A percentile compares a stretch with the other conserved stretches of the same genome.
Conservation (phyloP, 1,140 invertebrate genomes). For the Holotrichia oblita region DNA sequence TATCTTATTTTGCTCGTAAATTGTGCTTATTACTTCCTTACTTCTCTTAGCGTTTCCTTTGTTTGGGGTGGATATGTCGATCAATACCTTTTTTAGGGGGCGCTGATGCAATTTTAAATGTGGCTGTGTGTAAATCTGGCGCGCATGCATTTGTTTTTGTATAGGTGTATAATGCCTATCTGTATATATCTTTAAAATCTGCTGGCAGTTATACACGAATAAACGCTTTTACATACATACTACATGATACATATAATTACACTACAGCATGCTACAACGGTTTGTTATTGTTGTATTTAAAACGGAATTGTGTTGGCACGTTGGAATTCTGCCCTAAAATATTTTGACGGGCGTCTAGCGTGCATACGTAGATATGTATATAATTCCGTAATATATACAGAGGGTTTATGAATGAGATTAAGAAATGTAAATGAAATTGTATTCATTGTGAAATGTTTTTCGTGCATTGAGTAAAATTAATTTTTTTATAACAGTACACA, state of each 20-base stretch:
- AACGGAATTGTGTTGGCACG: neutral
- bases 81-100: neutral
- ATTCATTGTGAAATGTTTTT: no score
- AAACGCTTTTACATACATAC: neutral
- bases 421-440: neutral
- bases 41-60: neutral
- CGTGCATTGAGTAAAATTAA: no score
- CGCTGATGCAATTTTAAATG: neutral
- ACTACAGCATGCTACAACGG: neutral
- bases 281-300: constrained; percentile 8
- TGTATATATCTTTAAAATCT: neutral
- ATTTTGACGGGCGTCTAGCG: neutral
- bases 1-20: neutral
- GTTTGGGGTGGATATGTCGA: neutral
- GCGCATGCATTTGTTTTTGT: constrained; percentile 1
- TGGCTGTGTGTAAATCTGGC: neutral
- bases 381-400: neutral
- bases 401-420: neutral
- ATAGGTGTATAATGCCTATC: neutral
- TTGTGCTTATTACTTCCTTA: neutral
- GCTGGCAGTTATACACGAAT: neutral
- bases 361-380: neutral
- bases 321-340: neutral
- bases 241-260: neutral
- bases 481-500: no score